Base-by-base conservation (phyloP, 1,140 invertebrate species). In the Eurytemora carolleeae region DNA sequence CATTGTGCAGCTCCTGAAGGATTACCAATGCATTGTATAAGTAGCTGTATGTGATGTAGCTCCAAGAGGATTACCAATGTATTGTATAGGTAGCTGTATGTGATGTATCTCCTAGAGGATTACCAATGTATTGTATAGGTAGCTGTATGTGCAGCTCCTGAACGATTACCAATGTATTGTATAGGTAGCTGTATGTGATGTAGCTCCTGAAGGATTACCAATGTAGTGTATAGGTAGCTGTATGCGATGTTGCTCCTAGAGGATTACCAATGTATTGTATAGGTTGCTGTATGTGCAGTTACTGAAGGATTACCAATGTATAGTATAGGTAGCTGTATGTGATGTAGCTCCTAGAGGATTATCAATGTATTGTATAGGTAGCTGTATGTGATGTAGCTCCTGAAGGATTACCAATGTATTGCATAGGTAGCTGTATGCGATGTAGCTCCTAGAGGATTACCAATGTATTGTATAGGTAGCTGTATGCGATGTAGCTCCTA, bases 341-440 rank as follows among this genome's bases (percentile, higher is more conserved):
- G 78, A 15, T 77, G 79, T 19, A 80, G 77, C 66, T 78, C 80
- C 67, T 78, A 79, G 68, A 75, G 77, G 24, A 77, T 77, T 23
- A 67, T 75, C 55, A 76, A 76, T 24, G 66, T 77, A 2, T n/a
- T 44, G n/a, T 44, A 7, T 44, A 44, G 31, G 31, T 44, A 12
- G 31, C 31, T 12, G 31, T 44, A n/a, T 44, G 31, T 44, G 31
- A 44, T n/a, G 31, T 44, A 44, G 31, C 31, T 44, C 31, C 31
- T 44, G 31, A 7, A 12, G 31, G n/a, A 7, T n/a, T 44, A 44
- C 31, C 31, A 12, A 44, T 44, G 7, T 44, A 44, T n/a, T 44
- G n/a, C n/a, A 7, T 44, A 44, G 31, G 31, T 44, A 12, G 77
- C 77, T 15, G 77, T 80, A n/a, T 79, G 77, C 66, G 77, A 79